Percentiles rank a stretch among this genome's conserved stretches.
Conservation (phyloP, 1,140 invertebrate genomes). For the Anagrus nilaparvatae region DNA sequence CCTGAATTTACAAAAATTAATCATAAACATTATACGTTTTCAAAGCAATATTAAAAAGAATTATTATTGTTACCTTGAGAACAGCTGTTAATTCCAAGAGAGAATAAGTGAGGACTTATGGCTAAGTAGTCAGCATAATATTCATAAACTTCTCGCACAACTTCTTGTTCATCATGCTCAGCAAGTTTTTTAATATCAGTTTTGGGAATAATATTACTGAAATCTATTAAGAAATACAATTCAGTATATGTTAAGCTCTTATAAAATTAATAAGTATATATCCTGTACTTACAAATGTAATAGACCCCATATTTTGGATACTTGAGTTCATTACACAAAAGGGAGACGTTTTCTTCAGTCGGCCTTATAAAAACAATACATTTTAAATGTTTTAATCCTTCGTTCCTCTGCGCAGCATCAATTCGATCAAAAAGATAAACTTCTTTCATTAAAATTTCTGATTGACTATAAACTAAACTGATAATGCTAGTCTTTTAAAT, state of each 20-base stretch:
- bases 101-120: slow-evolving; percentile 83
- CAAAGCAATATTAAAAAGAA: too few relatives aligned
- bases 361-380: slow-evolving; percentile 93
- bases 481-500: slow-evolving; percentile 82
- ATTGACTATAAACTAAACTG: slow-evolving; percentile 94
- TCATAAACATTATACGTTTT: too few relatives aligned
- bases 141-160: slow-evolving; percentile 89
- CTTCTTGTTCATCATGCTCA: slow-evolving; percentile 95
- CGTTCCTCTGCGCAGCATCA: slow-evolving; percentile 56
- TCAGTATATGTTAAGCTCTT: too few relatives aligned
- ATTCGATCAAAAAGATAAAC: slow-evolving; percentile 95
- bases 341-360: slow-evolving; percentile 85
- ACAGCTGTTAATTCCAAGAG: slow-evolving; percentile 56
- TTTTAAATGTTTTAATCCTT: slow-evolving; percentile 87
- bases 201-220: slow-evolving; percentile 96
- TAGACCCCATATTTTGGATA: slow-evolving; percentile 94
- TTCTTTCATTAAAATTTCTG: slow-evolving; percentile 97
- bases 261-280: too few relatives aligned
- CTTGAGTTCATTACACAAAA: slow-evolving; percentile 76
- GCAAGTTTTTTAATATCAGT: slow-evolving; percentile 92
- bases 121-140: slow-evolving; percentile 92
- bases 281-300: slow-evolving; percentile 90
- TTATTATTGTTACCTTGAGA: slow-evolving; percentile 42
- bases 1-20: too few relatives aligned
- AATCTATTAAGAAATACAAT: slow-evolving; percentile 59